Evolutionary conservation across 2,797 vertebrate genomes (phyloP).

Genomic region (Oryzias dopingdopingensis): DNA sequence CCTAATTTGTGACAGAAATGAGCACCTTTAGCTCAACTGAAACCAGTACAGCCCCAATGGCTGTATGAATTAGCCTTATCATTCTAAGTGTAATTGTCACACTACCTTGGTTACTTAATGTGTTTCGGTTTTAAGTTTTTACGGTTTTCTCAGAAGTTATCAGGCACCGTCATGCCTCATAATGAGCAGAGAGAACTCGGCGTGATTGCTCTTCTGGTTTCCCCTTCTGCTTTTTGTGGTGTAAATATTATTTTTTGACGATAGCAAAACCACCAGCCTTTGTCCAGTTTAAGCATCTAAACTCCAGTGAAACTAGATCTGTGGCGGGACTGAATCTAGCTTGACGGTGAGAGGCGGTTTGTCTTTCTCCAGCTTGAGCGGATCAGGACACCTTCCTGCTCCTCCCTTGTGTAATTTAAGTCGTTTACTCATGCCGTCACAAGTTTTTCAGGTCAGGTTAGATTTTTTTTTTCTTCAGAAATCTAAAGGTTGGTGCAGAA

Average conservation of each 20-base stretch:
- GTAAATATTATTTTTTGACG: conserved; percentile 6
- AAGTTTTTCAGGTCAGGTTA: conserved; percentile 69
- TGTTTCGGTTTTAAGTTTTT: conserved; percentile 50
- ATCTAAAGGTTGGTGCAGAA: conserved; percentile 51
- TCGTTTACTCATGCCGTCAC: conserved; percentile 28
- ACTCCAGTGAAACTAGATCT: neutral
- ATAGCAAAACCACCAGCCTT: conserved; percentile 29
- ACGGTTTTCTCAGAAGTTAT: neutral
- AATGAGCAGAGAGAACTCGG: conserved; percentile 1
- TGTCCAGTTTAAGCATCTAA: conserved; percentile 12
- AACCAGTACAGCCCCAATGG: neutral
- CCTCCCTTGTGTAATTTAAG: conserved; percentile 59
- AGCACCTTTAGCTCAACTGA: no score
- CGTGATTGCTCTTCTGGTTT: conserved; percentile 32
- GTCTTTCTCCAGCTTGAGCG: conserved; percentile 9
- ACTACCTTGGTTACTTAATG: conserved; percentile 1
- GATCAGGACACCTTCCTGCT: conserved; percentile 8
- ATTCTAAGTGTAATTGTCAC: neutral
- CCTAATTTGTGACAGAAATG: no score
- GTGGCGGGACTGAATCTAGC: conserved; percentile 2
- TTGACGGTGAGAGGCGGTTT: conserved; percentile 3
- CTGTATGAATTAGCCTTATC: neutral
- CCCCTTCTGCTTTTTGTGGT: conserved; percentile 43
- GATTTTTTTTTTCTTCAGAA: conserved; percentile 36
- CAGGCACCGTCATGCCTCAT: conserved; percentile 4